Percentiles rank a stretch among this genome's conserved stretches.
phyloP scores from a whole-genome alignment of 2,888 invertebrate species.

The Meliscaeva auricollis region DNA sequence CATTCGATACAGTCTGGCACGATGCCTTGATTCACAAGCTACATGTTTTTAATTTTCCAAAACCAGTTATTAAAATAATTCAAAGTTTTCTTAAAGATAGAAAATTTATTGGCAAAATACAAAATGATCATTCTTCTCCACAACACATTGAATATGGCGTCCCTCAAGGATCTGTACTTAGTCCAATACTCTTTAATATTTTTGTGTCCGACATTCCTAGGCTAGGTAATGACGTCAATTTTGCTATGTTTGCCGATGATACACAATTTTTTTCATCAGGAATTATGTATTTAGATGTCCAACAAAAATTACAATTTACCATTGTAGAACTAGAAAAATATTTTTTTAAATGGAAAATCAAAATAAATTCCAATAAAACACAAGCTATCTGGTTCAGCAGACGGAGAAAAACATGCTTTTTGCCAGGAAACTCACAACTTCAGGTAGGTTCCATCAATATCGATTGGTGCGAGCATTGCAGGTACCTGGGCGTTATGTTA shows the following conservation, averaged over 20 bases:
- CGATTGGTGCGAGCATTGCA: constrained; percentile 4
- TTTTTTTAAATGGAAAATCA: constrained; percentile 18
- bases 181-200: constrained; percentile 14
- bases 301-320: constrained; percentile 3
- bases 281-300: constrained; percentile 5
- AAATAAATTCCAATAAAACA: background rate
- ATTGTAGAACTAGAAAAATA: constrained; percentile 1
- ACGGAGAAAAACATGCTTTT: constrained; percentile 8
- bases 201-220: constrained; percentile 4
- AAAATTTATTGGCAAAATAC: background rate
- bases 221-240: background rate
- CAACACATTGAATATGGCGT: background rate
- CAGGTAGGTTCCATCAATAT: background rate
- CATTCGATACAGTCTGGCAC: background rate
- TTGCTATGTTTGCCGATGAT: constrained; percentile 6
- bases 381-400: constrained; percentile 2
- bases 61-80: background rate
- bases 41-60: background rate
- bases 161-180: background rate
- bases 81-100: background rate
- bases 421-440: background rate
- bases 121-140: background rate
- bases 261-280: background rate
- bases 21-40: background rate
- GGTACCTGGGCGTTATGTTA: background rate